A percentile compares a stretch with the other conserved stretches of the same genome.
phyloP scores from a whole-genome alignment of 2,113 vertebrate species.

The Pedionomus torquatus region DNA sequence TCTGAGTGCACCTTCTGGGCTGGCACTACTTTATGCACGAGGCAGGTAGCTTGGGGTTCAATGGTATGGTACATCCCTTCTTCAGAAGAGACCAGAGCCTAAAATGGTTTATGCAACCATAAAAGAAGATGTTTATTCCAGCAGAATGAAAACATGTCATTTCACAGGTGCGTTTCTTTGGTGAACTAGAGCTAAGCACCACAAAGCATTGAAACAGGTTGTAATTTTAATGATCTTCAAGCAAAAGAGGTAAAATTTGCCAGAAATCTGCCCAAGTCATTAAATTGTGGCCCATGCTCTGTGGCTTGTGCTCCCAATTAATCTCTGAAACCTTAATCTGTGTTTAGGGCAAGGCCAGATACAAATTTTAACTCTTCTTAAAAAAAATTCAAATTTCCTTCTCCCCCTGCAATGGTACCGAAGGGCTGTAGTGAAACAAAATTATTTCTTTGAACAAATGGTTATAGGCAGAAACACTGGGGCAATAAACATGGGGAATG shows the following conservation, averaged over 20 bases:
- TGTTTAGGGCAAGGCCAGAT: not conserved
- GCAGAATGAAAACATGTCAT: not conserved
- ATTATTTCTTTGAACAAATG: not conserved
- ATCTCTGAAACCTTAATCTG: not conserved
- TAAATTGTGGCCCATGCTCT: not conserved
- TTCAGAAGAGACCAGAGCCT: not conserved
- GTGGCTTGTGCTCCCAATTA: not conserved
- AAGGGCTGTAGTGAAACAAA: not conserved
- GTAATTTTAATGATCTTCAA: not conserved
- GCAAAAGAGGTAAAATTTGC: not conserved
- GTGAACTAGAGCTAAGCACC: not conserved
- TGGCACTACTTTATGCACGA: rapidly evolving
- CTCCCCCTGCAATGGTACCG: not conserved
- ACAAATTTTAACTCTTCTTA: not conserved
- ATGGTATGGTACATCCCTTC: not conserved
- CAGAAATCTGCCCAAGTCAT: not conserved
- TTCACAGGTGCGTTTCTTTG: not conserved
- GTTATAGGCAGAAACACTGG: not conserved
- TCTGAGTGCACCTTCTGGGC: not conserved
- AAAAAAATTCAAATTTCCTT: not conserved
- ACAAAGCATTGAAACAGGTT: not conserved
- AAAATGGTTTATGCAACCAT: not conserved
- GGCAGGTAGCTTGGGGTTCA: not conserved
- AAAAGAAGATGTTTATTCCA: not conserved
- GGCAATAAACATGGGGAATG: not conserved